These are phyloP conservation scores for Xenus cinereus DNA, from an alignment of 2,113 vertebrate genomes.

Conservation along the genomic window DNA sequence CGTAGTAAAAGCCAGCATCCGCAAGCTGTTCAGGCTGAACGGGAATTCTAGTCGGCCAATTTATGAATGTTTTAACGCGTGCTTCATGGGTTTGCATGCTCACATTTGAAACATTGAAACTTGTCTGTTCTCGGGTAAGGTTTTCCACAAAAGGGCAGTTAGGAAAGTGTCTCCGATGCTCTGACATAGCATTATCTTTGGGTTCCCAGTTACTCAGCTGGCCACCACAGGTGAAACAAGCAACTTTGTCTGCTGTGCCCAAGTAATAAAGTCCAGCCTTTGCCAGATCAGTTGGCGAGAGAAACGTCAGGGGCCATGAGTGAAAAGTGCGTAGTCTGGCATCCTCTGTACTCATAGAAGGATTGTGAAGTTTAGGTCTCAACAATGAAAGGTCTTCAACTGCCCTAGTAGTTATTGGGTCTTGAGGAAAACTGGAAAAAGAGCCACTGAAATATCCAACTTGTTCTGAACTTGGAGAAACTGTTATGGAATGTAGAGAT, in stretches of 20 bases:
- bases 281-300: conserved; percentile 86
- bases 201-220: conserved; percentile 95
- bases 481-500: conserved; percentile 25
- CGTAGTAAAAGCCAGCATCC: conserved; percentile 96
- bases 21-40: conserved; percentile 91
- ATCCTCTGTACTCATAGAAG: conserved; percentile 87
- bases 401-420: conserved; percentile 76
- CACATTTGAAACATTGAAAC: conserved; percentile 87
- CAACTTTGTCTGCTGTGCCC: conserved; percentile 88
- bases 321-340: conserved; percentile 86
- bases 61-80: conserved; percentile 88
- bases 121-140: conserved; percentile 64
- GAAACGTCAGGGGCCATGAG: conserved; percentile 82
- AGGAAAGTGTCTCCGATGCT: conserved; percentile 94
- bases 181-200: conserved; percentile 90
- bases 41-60: conserved; percentile 90
- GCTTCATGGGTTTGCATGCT: conserved; percentile 90
- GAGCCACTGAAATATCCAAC: conserved; percentile 82
- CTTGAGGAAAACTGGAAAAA: conserved; percentile 81
- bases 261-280: conserved; percentile 96
- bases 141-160: conserved; percentile 87
- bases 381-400: conserved; percentile 81
- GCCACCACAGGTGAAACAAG: conserved; percentile 93
- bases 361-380: conserved; percentile 74
- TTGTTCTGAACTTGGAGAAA: conserved; percentile 74